Evolutionary conservation across 2,888 invertebrate genomes (phyloP).

Genomic region (Endomychus coccineus): DNA sequence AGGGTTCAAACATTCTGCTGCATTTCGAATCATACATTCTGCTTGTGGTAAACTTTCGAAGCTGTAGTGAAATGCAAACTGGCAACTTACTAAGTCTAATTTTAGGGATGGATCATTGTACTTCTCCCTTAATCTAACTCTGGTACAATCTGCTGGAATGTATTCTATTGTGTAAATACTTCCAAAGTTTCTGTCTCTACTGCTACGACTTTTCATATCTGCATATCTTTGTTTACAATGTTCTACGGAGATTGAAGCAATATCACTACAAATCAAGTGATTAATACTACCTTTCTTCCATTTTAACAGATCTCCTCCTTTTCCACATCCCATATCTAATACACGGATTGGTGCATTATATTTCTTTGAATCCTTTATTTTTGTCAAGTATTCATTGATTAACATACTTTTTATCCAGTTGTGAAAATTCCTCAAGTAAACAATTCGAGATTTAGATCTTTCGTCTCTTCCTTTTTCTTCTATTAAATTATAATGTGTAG

Average conservation of each 20-base stretch:
- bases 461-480: conserved; percentile 74
- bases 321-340: conserved; percentile 94
- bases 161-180: conserved; percentile 78
- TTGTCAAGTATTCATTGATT: conserved; percentile 73
- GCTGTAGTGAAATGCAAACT: conserved; percentile 97
- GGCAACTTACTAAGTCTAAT: conserved; percentile 90
- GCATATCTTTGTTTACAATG: conserved; percentile 83
- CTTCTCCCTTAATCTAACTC: conserved; percentile 66
- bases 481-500: conserved; percentile 88
- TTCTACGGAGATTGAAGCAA: conserved; percentile 85
- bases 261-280: conserved; percentile 85
- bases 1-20: conserved; percentile 77
- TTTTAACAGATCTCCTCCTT: conserved; percentile 97
- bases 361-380: conserved; percentile 56
- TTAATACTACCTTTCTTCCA: conserved; percentile 80
- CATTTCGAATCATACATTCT: conserved; percentile 86
- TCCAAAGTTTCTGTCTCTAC: conserved; percentile 31
- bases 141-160: conserved; percentile 87
- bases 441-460: conserved; percentile 83
- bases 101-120: conserved; percentile 70
- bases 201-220: conserved; percentile 49
- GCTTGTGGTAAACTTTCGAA: conserved; percentile 87
- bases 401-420: conserved; percentile 98
- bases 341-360: conserved; percentile 64
- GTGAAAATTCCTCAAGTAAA: conserved; percentile 92